Evolutionary conservation across 1,140 invertebrate species (phyloP).

Genomic region (Notospermus geniculatus): DNA sequence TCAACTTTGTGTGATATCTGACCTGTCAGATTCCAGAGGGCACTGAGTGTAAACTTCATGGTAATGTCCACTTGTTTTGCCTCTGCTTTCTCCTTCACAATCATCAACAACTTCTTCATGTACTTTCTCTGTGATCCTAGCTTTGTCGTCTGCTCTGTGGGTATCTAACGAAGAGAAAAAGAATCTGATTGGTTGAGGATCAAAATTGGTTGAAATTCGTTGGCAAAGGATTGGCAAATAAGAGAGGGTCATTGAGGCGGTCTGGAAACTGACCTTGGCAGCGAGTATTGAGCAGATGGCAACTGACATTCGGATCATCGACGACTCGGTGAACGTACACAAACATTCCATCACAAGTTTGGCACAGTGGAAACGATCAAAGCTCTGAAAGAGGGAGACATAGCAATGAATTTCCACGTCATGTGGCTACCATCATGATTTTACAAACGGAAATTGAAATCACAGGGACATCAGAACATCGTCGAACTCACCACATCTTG

Average conservation of each 20-base stretch:
- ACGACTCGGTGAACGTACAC: conserved; percentile 70
- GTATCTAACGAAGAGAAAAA: conserved; percentile 61
- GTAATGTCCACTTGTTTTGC: conserved; percentile 66
- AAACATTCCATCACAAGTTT: conserved; percentile 74
- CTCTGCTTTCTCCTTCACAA: conserved; percentile 68
- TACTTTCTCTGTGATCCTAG: conserved; percentile 70
- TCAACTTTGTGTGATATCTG: not conserved
- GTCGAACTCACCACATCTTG: conserved; percentile 59
- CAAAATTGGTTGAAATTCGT: too few relatives aligned
- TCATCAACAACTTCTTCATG: conserved; percentile 71
- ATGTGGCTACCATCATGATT: too few relatives aligned
- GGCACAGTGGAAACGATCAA: conserved; percentile 73
- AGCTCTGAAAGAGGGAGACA: conserved; percentile 51
- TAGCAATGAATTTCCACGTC: too few relatives aligned
- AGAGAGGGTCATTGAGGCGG: too few relatives aligned
- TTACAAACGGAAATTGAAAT: too few relatives aligned
- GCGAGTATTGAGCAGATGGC: conserved; percentile 76
- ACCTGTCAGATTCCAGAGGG: conserved; percentile 79
- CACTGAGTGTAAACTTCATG: conserved; percentile 77
- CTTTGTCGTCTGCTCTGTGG: conserved; percentile 71
- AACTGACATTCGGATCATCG: conserved; percentile 78
- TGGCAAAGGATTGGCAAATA: too few relatives aligned
- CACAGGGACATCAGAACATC: too few relatives aligned
- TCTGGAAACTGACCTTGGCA: conserved; percentile 56
- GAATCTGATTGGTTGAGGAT: too few relatives aligned